phyloP scores from a whole-genome alignment of 2,888 invertebrate species.

The Rhagophthalmus giganteus region DNA sequence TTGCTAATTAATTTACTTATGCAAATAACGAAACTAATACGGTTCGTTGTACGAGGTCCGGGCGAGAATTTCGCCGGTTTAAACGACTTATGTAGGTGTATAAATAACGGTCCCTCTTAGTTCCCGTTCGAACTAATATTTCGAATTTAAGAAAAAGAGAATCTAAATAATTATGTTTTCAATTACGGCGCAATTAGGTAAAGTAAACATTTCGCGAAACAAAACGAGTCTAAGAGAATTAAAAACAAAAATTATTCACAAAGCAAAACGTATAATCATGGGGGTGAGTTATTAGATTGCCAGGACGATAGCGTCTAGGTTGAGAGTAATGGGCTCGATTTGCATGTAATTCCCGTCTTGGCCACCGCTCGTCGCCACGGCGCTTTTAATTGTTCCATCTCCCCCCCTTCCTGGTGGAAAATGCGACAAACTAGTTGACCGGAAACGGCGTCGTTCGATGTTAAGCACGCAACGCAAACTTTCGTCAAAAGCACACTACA shows the following conservation, averaged over 20 bases:
- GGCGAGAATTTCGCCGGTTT: too few relatives aligned
- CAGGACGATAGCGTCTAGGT: constrained; percentile 34
- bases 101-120: too few relatives aligned
- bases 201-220: constrained; percentile 25
- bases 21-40: too few relatives aligned
- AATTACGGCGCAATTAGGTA: constrained; percentile 19
- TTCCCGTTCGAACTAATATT: too few relatives aligned
- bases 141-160: not conserved
- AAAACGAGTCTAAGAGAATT: constrained; percentile 28
- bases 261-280: constrained; percentile 34
- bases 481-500: constrained; percentile 38
- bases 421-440: constrained; percentile 46
- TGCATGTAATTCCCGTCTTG: constrained; percentile 43
- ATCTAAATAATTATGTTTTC: constrained; percentile 10
- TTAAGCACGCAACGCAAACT: constrained; percentile 45
- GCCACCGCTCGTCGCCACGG: constrained; percentile 43
- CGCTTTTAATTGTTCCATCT: constrained; percentile 48
- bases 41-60: too few relatives aligned
- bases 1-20: constrained; percentile 1
- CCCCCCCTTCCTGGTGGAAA: constrained; percentile 33
- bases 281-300: constrained; percentile 37
- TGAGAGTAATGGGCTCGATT: constrained; percentile 37
- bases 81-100: too few relatives aligned
- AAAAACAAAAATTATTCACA: constrained; percentile 35
- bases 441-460: constrained; percentile 49